phyloP scores from a whole-genome alignment of 1,140 invertebrate species.

The Aphidius gifuensis region DNA sequence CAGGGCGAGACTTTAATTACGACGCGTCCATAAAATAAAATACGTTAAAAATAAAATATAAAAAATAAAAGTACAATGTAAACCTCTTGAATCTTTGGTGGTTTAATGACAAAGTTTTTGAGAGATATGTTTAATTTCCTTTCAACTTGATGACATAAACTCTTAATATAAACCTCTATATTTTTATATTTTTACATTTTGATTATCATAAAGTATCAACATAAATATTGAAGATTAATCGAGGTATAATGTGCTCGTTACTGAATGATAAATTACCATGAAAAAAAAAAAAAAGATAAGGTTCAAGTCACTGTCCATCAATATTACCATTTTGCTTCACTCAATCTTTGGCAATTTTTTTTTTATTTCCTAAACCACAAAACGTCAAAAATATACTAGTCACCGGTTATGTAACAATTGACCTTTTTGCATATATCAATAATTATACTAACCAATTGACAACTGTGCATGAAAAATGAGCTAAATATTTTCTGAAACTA shows the following conservation, averaged over 20 bases:
- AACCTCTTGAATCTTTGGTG: conserved; percentile 9
- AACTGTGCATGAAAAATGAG: too few species aligned
- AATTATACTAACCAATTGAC: too few species aligned
- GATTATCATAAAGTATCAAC: conserved; percentile 38
- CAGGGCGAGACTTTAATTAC: conserved; percentile 8
- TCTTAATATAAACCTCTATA: neutral
- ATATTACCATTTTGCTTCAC: conserved; percentile 34
- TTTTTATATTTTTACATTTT: conserved; percentile 2
- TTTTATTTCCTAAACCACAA: neutral
- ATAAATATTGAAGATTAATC: conserved; percentile 52
- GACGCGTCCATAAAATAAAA: neutral
- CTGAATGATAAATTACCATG: conserved; percentile 41
- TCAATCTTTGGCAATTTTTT: conserved; percentile 6
- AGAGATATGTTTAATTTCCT: conserved; percentile 20
- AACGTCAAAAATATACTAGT: too few species aligned
- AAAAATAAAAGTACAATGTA: conserved; percentile 14
- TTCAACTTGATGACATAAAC: conserved; percentile 6
- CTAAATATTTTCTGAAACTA: too few species aligned
- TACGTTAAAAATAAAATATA: neutral
- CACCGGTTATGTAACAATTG: too few species aligned
- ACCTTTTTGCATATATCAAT: too few species aligned
- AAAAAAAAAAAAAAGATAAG: conserved; percentile 28
- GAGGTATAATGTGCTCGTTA: conserved; percentile 43
- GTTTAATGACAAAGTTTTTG: conserved; percentile 23
- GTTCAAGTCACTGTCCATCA: conserved; percentile 45